These are phyloP conservation scores for Riparia riparia DNA, from an alignment of 2,113 vertebrate species.

Conservation along the genomic window DNA sequence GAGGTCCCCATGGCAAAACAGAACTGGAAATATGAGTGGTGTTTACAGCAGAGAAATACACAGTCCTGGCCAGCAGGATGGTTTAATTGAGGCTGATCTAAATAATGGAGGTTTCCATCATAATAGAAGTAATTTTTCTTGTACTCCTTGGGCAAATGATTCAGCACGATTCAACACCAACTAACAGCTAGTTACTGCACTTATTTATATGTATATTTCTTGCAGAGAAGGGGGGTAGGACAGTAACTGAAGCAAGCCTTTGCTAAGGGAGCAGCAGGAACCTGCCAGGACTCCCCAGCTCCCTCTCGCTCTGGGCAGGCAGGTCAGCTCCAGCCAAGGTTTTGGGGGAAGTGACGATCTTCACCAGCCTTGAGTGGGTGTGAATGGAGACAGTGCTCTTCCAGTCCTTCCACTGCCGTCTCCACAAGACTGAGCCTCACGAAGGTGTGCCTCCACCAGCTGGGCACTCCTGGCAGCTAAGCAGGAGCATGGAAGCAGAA, in stretches of 20 bases:
- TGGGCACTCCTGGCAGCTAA: neutral
- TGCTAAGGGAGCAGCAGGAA: neutral
- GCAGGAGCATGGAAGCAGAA: neutral
- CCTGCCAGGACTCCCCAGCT: neutral
- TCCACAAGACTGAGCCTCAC: neutral
- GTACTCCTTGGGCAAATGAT: neutral
- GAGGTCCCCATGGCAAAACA: neutral
- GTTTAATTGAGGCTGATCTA: neutral
- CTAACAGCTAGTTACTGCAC: neutral
- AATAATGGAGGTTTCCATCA: neutral
- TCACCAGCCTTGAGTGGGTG: neutral
- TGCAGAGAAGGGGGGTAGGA: neutral
- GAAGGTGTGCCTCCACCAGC: neutral
- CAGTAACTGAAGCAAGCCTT: neutral
- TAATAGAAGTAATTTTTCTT: neutral
- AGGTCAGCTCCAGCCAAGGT: neutral
- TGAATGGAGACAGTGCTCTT: neutral
- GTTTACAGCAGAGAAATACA: neutral
- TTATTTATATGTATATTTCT: neutral
- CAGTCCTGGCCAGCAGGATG: neutral
- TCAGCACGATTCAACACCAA: neutral
- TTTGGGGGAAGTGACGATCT: neutral
- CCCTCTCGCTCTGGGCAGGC: neutral
- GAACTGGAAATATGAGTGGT: neutral
- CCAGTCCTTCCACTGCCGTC: neutral